Evolutionary conservation across 2,797 vertebrate genomes (phyloP), one percentile per base, ranked within the genome.

Genomic region (Enteromius radiatus): DNA sequence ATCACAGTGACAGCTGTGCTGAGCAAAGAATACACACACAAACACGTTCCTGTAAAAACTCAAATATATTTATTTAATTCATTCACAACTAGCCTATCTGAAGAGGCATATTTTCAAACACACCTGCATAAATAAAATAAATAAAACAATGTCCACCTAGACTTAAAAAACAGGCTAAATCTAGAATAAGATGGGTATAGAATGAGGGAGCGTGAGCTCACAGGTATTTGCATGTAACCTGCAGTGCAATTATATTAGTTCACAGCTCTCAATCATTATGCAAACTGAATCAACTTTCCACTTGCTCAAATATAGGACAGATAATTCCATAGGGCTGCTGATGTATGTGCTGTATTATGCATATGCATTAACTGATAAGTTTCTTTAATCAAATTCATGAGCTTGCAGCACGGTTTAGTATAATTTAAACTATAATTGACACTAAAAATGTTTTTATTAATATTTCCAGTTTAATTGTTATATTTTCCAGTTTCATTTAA

Each of bases 221-320:
- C 49, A n/a, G 63, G 67, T 77, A 38, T 65, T 43, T 45, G 26
- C 45, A 54, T 31, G 52, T 59, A 5, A 54, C 43, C 56, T 75
- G 47, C 59, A 83, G 81, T 83, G n/a, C 33, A 11, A 63, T 61
- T 49, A 28, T 54, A 36, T 81, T 56, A n/a, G 68, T 59, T 70
- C 56, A n/a, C 67, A 68, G 56, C 76, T 76, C 43, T 83, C 71
- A 47, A 43, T 71, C 26, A 41, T 19, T 82, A 47, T 81, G 43
- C 77, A 75, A 61, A 85, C 70, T 77, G 8, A 78, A 52, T 82
- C 86, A 87, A 87, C 84, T 86, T 84, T 88, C 88, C 87, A 87
- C 92, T 77, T 87, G 87, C 67, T 88, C 85, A 90, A 92, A 94
- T 94, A 92, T 91, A 94, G 93, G 93, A 92, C 93, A 93, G 78